phyloP scores from a whole-genome alignment of 2,797 vertebrate species.

The Gymnopithys bicolor region DNA sequence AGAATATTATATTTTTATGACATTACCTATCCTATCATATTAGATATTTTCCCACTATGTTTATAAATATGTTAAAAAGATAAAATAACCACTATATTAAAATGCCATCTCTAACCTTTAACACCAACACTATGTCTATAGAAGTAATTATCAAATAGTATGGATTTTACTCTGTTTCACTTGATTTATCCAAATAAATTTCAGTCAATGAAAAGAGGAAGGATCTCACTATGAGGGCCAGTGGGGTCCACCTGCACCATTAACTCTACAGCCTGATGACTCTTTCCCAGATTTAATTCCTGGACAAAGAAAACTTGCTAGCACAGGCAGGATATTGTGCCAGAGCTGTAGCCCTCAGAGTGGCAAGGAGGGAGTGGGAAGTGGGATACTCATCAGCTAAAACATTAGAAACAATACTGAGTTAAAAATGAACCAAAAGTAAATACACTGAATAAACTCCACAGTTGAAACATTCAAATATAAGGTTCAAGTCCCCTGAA shows the following conservation, averaged over 20 bases:
- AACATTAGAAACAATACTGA: neutral
- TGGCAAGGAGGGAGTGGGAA: neutral
- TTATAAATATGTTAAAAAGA: neutral
- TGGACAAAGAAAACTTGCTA: accelerated
- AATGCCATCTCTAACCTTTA: neutral
- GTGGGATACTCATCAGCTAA: neutral
- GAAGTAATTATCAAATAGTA: neutral
- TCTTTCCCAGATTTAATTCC: neutral
- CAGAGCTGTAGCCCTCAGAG: neutral
- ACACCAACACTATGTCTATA: neutral
- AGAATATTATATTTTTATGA: neutral
- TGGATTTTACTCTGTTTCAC: neutral
- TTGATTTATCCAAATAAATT: neutral
- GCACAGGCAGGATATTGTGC: neutral
- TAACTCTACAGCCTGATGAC: neutral
- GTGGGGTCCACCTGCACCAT: accelerated
- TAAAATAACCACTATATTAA: neutral
- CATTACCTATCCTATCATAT: too few species aligned
- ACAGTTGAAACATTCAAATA: neutral
- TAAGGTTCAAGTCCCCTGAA: neutral
- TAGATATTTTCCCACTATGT: neutral
- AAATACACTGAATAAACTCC: neutral
- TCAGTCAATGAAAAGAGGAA: neutral
- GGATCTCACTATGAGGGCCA: neutral
- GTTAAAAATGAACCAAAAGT: neutral